Evolutionary conservation across 2,113 vertebrate genomes (phyloP), one percentile per base, ranked within the genome.

Genomic region (Pseudorhombus dupliciocellatus): DNA sequence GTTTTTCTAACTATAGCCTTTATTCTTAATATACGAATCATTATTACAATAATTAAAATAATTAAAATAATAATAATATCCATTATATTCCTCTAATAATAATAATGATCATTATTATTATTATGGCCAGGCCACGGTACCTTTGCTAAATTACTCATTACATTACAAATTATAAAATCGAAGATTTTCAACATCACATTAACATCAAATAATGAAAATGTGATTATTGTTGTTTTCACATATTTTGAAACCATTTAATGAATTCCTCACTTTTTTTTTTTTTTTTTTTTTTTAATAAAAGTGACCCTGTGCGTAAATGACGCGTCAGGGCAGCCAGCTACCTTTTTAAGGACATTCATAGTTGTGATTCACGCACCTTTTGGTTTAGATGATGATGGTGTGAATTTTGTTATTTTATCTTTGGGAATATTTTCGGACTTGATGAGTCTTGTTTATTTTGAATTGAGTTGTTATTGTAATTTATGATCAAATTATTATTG

Each of bases 1-100:
- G 9, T 25, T 5, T 26, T 10, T 57, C 1, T 18, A 34, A 21
- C 14, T 31, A 31, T 44, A 30, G 50, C 20, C 28, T 50, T 54
- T 70, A 66, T 52, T 74, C 73, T 79, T 58, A 62, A 64, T 56
- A 70, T 75, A 66, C 61, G 46, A 66, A 66, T 61, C 66, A 64
- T 61, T 69, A 63, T 68, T 57, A 56, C 25, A 51, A 73, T 20
- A 44, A 52, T 3, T 52, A 52, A 1, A 22, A 52, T 10, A 4
- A 52, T 10, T 54, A 56, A 63, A 10, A 73, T 79, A 54, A 61
- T 67, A 55, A 70, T 75, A 73, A 65, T 55, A n/a, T n/a, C n/a
- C 72, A 58, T 65, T 70, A 64, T 61, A n/a, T n/a, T n/a, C n/a
- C n/a, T n/a, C n/a, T n/a, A n/a, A n/a, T n/a, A n/a, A n/a, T 69